Base-by-base conservation (phyloP, 2,797 vertebrate genomes). In the Mycteria americana region DNA sequence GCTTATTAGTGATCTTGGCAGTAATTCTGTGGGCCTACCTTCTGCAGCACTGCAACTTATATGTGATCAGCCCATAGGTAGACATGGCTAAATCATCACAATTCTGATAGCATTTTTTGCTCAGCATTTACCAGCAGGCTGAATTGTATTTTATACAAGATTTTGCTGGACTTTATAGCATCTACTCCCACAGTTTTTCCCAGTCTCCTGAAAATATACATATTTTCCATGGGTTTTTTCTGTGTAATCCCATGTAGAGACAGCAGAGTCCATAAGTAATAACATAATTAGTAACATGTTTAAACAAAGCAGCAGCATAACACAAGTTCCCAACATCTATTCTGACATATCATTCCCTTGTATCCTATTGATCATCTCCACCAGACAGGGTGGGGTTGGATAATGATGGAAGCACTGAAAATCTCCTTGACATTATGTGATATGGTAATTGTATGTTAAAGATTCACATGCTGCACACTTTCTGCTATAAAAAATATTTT, bases 281-380 rank as follows among this genome's bases (percentile, higher is more conserved):
- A 84, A 73, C 51, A 60, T 21, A 46, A 39, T 53, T 92, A 97
- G 96, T 95, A 95, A 94, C 50, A 86, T 48, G 81, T 94, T 97
- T 91, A 95, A 96, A 96, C 74, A 96, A 95, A 92, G 82, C 85
- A 97, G 96, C 72, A 78, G 72, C 83, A 93, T 89, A 89, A 78
- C 79, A 6, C 15, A 73, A 85, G 74, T 97, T 96, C 83, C 75
- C 93, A 70, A 45, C 43, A 17, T 39, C 45, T 77, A 91, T 90
- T 84, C 51, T 91, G 85, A 96, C 87, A 62, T 73, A 84, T 75
- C 41, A 94, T 78, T 95, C 28, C 45, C 70, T 76, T 63, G 70
- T 83, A 88, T 37, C 45, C 89, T 81, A 57, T 60, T 78, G 62
- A 81, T 33, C 48, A 21, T 67, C 48, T 94, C 39, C 70, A 70